Evolutionary conservation across 2,113 vertebrate genomes (phyloP).

Genomic region (Tinamus guttatus): DNA sequence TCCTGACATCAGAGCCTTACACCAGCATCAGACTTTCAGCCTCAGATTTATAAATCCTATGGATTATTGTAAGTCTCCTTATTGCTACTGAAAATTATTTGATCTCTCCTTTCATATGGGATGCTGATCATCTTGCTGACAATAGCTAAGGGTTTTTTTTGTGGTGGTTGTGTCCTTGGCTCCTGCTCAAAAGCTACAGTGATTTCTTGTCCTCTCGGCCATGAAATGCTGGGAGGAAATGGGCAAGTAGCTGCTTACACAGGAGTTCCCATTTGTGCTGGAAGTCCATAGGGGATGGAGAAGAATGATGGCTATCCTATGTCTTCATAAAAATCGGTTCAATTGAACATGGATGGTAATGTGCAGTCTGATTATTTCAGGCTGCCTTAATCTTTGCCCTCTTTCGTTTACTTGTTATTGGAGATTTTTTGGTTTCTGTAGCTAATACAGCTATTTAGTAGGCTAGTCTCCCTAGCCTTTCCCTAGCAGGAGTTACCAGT

Average conservation of each 20-base stretch:
- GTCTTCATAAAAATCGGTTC: neutral
- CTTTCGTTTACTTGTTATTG: neutral
- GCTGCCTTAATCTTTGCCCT: neutral
- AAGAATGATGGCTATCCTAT: neutral
- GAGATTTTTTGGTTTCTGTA: neutral
- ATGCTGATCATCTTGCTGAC: neutral
- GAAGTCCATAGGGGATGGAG: neutral
- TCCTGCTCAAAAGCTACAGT: neutral
- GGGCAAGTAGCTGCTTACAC: neutral
- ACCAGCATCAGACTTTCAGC: constrained; percentile 12
- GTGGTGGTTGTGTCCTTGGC: neutral
- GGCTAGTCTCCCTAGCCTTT: neutral
- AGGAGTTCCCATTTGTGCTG: neutral
- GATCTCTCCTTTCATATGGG: neutral
- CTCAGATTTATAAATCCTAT: constrained; percentile 69
- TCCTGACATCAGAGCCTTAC: neutral
- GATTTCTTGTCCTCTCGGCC: neutral
- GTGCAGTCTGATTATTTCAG: neutral
- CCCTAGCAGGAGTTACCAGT: neutral
- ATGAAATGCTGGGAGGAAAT: neutral
- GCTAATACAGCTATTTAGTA: no score
- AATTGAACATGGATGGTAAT: rapidly evolving
- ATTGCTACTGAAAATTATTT: constrained; percentile 27
- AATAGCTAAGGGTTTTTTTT: neutral
- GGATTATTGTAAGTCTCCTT: constrained; percentile 59